Evolutionary conservation across 2,113 vertebrate genomes (phyloP).

Genomic region (Petrocephalus zakoni): DNA sequence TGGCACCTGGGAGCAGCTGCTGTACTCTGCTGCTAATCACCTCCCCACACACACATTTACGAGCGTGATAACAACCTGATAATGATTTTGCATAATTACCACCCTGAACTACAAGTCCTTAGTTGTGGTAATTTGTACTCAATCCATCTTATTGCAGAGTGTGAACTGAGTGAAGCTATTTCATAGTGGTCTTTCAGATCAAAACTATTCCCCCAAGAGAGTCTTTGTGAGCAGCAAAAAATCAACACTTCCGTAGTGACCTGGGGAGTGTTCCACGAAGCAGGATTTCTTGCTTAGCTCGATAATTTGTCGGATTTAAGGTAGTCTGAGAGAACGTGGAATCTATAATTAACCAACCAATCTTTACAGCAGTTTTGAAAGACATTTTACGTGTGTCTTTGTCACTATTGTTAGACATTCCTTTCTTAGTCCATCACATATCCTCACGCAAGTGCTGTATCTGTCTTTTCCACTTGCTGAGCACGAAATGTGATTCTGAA

Average conservation of each 20-base stretch:
- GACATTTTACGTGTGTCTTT: not conserved
- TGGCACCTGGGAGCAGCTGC: not conserved
- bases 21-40: not conserved
- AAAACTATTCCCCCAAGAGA: not conserved
- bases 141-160: not conserved
- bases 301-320: no score
- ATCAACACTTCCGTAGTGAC: not conserved
- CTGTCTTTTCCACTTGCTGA: not conserved
- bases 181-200: not conserved
- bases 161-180: not conserved
- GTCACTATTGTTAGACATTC: not conserved
- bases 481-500: not conserved
- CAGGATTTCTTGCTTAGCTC: no score
- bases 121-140: not conserved
- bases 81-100: not conserved
- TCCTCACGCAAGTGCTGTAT: not conserved
- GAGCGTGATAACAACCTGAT: not conserved
- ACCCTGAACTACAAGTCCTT: not conserved
- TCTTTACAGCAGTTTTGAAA: not conserved
- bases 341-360: not conserved
- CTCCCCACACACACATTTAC: not conserved
- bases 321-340: not conserved
- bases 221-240: not conserved
- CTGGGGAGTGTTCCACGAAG: no score
- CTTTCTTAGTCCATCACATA: not conserved